Conservation (phyloP, 2,888 invertebrate genomes). For the Meteorus cinctellus region DNA sequence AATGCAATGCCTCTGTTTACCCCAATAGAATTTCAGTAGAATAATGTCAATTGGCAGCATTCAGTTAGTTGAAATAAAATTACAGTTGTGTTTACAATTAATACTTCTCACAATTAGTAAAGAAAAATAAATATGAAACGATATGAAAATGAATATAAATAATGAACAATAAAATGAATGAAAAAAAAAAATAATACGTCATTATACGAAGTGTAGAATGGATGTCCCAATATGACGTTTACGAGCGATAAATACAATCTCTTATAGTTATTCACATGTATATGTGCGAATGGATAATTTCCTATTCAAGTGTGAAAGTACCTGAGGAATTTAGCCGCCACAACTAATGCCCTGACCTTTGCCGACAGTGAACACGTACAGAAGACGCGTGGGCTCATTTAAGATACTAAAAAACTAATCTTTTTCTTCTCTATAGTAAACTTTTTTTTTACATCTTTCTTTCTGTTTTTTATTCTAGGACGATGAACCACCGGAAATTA, state of each 20-base stretch:
- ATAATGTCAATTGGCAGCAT: background rate
- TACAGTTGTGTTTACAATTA: background rate
- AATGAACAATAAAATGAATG: background rate
- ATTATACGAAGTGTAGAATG: background rate
- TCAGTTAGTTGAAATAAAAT: background rate
- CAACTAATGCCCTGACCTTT: slow-evolving; percentile 67
- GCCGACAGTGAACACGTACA: slow-evolving; percentile 51
- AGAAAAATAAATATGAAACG: background rate
- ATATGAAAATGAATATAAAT: too few species aligned
- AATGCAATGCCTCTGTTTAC: slow-evolving; percentile 12
- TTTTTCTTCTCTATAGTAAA: slow-evolving; percentile 37
- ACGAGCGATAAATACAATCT: slow-evolving; percentile 55
- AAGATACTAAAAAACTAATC: background rate
- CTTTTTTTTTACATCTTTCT: slow-evolving; percentile 31
- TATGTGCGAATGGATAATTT: slow-evolving; percentile 64
- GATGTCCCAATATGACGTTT: slow-evolving; percentile 38
- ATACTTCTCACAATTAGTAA: background rate
- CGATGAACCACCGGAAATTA: slow-evolving; percentile 97
- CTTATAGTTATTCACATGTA: slow-evolving; percentile 11
- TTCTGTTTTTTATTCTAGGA: slow-evolving; percentile 77
- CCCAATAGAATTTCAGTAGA: background rate
- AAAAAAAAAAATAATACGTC: slow-evolving; percentile 21
- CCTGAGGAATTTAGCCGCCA: slow-evolving; percentile 65
- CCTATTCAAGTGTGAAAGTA: slow-evolving; percentile 72
- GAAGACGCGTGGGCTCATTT: slow-evolving; percentile 27